Conservation (phyloP, 2,888 invertebrate genomes). For the Linyphia triangularis region DNA sequence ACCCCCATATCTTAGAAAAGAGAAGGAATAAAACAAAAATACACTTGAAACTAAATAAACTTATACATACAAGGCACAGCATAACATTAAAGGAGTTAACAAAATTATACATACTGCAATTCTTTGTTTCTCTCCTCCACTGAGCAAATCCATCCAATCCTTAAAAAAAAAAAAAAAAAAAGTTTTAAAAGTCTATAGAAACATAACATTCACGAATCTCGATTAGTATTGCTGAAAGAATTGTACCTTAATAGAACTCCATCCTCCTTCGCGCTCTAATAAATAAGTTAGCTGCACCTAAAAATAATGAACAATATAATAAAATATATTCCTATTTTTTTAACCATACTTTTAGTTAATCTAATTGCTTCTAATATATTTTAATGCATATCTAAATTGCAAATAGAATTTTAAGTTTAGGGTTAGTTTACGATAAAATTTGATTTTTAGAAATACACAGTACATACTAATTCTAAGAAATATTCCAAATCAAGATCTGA, state of each 20-base stretch:
- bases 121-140: slow-evolving; percentile 98
- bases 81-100: neutral
- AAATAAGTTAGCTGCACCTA: slow-evolving; percentile 92
- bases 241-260: slow-evolving; percentile 89
- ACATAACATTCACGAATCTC: neutral
- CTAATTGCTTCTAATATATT: no score
- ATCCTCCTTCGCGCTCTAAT: slow-evolving; percentile 89
- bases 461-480: slow-evolving; percentile 83
- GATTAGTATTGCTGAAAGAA: neutral
- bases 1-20: no score
- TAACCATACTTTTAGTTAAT: neutral
- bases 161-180: slow-evolving; percentile 10
- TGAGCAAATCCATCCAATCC: slow-evolving; percentile 99
- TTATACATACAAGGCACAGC: no score
- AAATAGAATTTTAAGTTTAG: no score
- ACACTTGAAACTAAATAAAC: no score
- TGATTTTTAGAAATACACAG: no score
- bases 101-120: slow-evolving; percentile 86
- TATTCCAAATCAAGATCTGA: slow-evolving; percentile 88
- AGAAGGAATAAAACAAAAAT: no score
- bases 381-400: no score
- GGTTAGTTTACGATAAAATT: no score
- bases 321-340: neutral
- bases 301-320: neutral
- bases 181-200: neutral